Conservation (phyloP, 2,797 vertebrate species). For the Nyctalus aviator region DNA sequence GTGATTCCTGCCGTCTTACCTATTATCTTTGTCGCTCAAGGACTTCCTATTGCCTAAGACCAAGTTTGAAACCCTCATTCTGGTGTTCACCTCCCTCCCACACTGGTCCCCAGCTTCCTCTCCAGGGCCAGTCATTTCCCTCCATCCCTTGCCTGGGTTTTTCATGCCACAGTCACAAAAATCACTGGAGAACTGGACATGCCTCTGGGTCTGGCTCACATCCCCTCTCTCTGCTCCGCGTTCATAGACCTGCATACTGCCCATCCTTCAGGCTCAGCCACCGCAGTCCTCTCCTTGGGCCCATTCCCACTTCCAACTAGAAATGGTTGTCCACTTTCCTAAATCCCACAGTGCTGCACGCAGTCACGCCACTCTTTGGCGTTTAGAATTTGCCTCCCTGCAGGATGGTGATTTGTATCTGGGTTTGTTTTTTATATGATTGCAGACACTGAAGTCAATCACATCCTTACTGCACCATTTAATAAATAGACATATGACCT, state of each 20-base stretch:
- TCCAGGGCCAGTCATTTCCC: no score
- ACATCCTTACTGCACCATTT: not conserved
- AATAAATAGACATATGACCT: not conserved
- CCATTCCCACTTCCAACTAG: not conserved
- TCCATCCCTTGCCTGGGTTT: not conserved
- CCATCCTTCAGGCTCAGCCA: not conserved
- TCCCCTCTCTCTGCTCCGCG: not conserved
- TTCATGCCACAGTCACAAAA: not conserved
- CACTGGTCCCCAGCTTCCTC: not conserved
- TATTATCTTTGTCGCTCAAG: not conserved
- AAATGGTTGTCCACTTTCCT: not conserved
- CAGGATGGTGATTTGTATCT: not conserved
- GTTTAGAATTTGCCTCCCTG: not conserved
- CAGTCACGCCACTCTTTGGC: not conserved
- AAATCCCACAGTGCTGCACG: not conserved
- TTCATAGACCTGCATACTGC: not conserved
- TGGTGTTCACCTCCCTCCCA: not conserved
- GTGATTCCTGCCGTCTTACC: not conserved
- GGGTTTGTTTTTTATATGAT: not conserved
- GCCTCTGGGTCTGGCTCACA: not conserved
- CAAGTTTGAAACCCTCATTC: not conserved
- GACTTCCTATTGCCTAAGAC: not conserved
- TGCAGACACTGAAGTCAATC: not conserved
- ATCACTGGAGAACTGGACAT: not conserved
- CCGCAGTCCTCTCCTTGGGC: not conserved